Percentiles rank a stretch among this genome's conserved stretches.
Evolutionary conservation across 2,797 vertebrate genomes (phyloP).

Genomic region (Myiothlypis coronata): DNA sequence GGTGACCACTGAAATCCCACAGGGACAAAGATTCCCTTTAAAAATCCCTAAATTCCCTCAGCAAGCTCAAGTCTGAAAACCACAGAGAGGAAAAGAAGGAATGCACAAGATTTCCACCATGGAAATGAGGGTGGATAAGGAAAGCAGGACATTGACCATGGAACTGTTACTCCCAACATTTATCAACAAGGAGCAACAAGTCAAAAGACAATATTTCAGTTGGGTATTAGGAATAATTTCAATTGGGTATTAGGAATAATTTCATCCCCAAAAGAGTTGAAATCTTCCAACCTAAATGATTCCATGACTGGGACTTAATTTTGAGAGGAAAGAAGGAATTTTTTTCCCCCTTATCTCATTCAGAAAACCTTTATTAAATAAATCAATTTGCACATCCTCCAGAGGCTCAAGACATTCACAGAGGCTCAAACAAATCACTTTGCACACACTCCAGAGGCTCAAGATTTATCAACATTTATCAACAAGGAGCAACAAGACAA

Average conservation of each 20-base stretch:
- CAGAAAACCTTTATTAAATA: neutral
- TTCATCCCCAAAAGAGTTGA: no score
- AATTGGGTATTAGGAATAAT: no score
- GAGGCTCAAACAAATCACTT: no score
- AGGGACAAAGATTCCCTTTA: neutral
- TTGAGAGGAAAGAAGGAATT: no score
- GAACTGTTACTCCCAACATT: neutral
- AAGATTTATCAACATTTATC: no score
- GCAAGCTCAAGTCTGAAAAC: neutral
- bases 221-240: neutral
- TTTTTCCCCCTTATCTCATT: neutral
- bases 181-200: neutral
- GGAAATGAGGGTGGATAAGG: neutral
- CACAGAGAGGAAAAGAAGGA: neutral
- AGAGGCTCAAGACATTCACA: neutral
- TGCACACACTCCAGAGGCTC: no score
- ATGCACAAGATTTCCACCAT: accelerated
- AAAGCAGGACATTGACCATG: neutral
- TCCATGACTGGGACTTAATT: no score
- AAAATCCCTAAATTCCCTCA: neutral
- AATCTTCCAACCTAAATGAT: no score
- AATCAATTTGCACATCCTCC: neutral
- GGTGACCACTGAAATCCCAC: neutral
- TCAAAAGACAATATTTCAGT: neutral
- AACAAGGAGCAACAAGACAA: neutral